phyloP scores from a whole-genome alignment of 1,140 invertebrate genomes.

The Diprion similis region DNA sequence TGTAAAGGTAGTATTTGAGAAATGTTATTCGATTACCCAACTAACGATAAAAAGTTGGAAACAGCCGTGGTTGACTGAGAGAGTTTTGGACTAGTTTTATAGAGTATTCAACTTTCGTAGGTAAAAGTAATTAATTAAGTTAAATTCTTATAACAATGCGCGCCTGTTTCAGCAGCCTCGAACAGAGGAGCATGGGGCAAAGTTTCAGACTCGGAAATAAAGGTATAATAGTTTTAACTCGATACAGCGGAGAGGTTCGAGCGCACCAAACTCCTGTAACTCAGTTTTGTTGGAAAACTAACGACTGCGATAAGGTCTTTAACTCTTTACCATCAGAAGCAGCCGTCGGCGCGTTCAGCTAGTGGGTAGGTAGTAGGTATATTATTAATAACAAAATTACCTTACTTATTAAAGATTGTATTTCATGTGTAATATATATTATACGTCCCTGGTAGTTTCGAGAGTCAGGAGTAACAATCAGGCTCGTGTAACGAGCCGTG shows the following conservation, averaged over 20 bases:
- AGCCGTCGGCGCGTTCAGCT: not conserved
- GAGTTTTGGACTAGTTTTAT: not conserved
- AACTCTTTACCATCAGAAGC: not conserved
- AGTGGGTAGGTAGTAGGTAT: not conserved
- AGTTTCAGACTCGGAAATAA: not conserved
- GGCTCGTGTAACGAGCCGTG: not conserved
- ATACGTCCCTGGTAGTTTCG: not conserved
- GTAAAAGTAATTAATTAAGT: conserved; percentile 3
- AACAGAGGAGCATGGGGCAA: not conserved
- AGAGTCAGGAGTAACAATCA: not conserved
- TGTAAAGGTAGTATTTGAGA: too few relatives aligned
- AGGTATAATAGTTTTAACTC: conserved; percentile 8
- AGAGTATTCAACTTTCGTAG: not conserved
- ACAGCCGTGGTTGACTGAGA: not conserved
- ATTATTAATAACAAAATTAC: not conserved
- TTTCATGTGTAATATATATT: not conserved
- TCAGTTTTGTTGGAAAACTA: conserved; percentile 2
- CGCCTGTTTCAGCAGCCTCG: not conserved
- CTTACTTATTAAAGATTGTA: not conserved
- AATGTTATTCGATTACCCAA: not conserved
- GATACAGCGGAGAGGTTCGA: conserved; percentile 1
- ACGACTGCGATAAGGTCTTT: conserved; percentile 7
- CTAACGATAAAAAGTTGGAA: not conserved
- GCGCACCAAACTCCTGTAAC: not conserved
- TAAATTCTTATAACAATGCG: conserved; percentile 1